Conservation (phyloP, 2,888 invertebrate species). For the Eulithis testata region DNA sequence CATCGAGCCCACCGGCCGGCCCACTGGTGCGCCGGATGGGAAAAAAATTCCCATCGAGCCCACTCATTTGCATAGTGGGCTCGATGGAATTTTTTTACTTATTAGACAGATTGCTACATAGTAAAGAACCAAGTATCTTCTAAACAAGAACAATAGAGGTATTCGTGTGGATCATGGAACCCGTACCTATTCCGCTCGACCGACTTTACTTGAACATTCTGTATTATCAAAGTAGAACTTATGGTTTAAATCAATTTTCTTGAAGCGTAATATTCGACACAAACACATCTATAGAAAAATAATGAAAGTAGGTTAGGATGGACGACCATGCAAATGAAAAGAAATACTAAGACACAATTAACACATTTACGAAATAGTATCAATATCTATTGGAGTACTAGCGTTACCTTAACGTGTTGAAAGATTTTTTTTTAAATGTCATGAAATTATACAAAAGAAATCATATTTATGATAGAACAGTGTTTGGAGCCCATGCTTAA, state of each 20-base stretch:
- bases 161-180: conserved; percentile 1
- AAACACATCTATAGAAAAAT: neutral
- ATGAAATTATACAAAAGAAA: neutral
- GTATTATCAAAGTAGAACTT: conserved; percentile 4
- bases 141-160: conserved; percentile 10
- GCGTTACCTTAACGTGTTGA: too few species aligned
- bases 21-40: too few species aligned
- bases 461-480: neutral
- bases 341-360: too few species aligned
- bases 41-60: too few species aligned
- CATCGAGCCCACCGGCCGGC: too few species aligned
- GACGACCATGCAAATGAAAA: neutral
- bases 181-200: conserved; percentile 1
- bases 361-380: too few species aligned
- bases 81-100: too few species aligned
- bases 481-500: conserved; percentile 25
- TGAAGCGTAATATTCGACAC: neutral
- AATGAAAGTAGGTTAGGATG: neutral
- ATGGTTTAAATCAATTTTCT: too few species aligned
- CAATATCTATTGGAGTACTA: too few species aligned
- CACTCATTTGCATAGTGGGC: too few species aligned
- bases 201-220: neutral
- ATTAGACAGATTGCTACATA: neutral
- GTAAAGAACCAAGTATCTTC: neutral
- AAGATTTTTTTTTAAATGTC: too few species aligned